These are phyloP conservation scores for Brachypalpus laphriformis DNA, from an alignment of 2,888 invertebrate species.

Conservation along the genomic window DNA sequence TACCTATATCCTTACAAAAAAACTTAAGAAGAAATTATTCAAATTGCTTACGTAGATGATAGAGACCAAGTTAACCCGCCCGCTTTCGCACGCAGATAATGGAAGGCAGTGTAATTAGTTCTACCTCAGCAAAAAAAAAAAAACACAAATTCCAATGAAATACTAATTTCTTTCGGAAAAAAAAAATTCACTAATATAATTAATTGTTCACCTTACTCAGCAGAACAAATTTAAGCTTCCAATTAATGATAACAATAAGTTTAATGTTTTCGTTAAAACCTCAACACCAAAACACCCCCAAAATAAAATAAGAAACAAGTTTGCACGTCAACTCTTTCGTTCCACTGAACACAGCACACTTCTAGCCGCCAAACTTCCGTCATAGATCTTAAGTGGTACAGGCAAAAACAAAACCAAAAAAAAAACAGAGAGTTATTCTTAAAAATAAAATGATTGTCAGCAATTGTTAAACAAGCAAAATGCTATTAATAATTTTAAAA, in stretches of 20 bases:
- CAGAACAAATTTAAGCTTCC: neutral
- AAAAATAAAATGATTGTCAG: conserved; percentile 18
- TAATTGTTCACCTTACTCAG: neutral
- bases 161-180: neutral
- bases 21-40: too few relatives aligned
- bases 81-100: too few relatives aligned
- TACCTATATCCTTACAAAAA: too few relatives aligned
- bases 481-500: conserved; percentile 13
- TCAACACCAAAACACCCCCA: neutral
- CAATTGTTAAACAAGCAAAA: conserved; percentile 8
- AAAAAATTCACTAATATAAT: neutral
- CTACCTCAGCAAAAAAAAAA: neutral
- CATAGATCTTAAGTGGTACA: conserved; percentile 27
- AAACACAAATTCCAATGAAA: neutral
- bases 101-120: too few relatives aligned
- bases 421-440: neutral
- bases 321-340: conserved; percentile 38
- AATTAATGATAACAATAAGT: neutral
- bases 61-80: too few relatives aligned
- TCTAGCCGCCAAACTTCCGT: conserved; percentile 15
- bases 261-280: neutral
- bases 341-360: neutral
- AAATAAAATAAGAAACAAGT: conserved; percentile 1
- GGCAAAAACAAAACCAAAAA: neutral
- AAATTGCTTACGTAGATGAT: too few relatives aligned